phyloP scores from a whole-genome alignment of 1,140 invertebrate genomes.

The Trinorchestia longiramus region DNA sequence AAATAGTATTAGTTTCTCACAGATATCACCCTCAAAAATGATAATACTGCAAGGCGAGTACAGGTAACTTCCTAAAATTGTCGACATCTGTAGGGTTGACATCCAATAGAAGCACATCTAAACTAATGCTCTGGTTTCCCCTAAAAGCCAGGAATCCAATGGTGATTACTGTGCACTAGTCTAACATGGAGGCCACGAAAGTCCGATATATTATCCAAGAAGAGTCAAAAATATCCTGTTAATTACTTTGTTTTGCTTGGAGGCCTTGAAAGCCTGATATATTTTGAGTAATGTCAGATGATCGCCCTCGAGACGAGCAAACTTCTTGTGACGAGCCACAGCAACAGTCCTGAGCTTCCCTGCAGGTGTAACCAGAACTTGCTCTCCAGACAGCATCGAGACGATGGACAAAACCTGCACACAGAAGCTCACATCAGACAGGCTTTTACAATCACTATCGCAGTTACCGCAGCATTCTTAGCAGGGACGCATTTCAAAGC shows the following conservation, averaged over 20 bases:
- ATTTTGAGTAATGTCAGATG: constrained; percentile 93
- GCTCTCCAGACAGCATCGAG: constrained; percentile 79
- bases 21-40: no score
- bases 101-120: not conserved
- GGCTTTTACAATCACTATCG: not conserved
- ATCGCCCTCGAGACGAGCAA: constrained; percentile 89
- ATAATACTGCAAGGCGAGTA: no score
- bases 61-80: not conserved
- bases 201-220: not conserved
- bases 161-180: no score
- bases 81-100: not conserved
- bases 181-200: no score
- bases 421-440: not conserved
- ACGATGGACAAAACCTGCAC: constrained; percentile 81
- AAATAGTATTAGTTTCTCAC: no score
- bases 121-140: not conserved
- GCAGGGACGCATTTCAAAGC: not conserved
- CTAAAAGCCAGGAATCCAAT: not conserved
- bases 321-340: constrained; percentile 80
- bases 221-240: constrained; percentile 22
- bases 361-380: constrained; percentile 73
- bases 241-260: constrained; percentile 79
- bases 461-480: no score
- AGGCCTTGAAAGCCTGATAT: constrained; percentile 82
- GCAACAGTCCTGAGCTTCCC: constrained; percentile 76